Evolutionary conservation across 2,888 invertebrate species (phyloP), one percentile per base, ranked within the genome.

Genomic region (Neria commutata): DNA sequence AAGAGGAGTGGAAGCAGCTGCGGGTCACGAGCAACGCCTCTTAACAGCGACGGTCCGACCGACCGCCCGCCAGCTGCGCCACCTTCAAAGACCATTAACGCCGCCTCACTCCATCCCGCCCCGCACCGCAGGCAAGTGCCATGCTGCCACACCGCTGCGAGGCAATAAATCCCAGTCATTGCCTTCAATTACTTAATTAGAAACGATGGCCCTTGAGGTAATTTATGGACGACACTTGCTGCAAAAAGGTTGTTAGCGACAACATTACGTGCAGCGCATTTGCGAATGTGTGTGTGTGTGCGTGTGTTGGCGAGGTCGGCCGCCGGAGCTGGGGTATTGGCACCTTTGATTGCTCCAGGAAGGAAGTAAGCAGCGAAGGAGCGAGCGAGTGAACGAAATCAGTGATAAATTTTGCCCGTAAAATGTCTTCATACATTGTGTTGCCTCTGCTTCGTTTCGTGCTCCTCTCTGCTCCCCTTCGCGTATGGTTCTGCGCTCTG

Each of bases 161-260:
- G 60, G 67, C 68, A 65, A 72, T 75, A 73, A 74, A 75, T 75
- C 73, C 69, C 70, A 70, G 70, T 64, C 70, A 72, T 72, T 74
- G 69, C 67, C 71, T 73, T 72, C 74, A 73, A 75, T 75, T 74
- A 73, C 75, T 74, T 75, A 75, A 75, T 75, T 75, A 74, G 73
- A 69, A 73, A 68, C 73, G 72, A 74, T 75, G 71, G 73, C 68
- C 72, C 71, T 73, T 68, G 65, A 66, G 67, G 70, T 70, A 69
- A 71, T 72, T 72, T 72, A 70, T 71, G 67, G 65, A 60, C 63
- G 62, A 64, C 65, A 64, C 64, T 64, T 58, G 64, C 61, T 63
- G 64, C 66, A 65, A 66, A 67, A 66, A 67, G 63, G 63, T 67
- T 64, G 66, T 66, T 64, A 62, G 60, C 62, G 66, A 63, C 65